Base-by-base conservation (phyloP, 2,113 vertebrate species). In the Anoura caudifer region DNA sequence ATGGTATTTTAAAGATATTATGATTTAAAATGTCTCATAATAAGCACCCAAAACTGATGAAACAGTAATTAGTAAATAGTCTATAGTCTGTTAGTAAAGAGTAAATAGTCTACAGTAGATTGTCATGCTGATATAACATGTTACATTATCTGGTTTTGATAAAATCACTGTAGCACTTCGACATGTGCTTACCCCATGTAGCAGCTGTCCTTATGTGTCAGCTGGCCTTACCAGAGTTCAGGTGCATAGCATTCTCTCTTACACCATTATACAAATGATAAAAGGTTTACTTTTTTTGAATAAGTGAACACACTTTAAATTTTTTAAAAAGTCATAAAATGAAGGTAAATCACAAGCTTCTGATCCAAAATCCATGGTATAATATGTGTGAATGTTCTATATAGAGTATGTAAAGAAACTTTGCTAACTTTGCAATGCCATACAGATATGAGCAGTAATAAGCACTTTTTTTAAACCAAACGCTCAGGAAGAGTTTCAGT, bases 121-220 rank as follows among this genome's bases (percentile, higher is more conserved):
- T 20, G 15, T 31, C 41, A 22, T 56, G 8, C 17, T 70, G 16
- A 13, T 22, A 3, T 8, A 36, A 19, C 12, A 3, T 2, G 14
- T 24, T 75, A 2, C 9, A 1, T n/a, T 36, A 33, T 10, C 43
- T 36, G n/a, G 1, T 28, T 5, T 72, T 41, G 33, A 1, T 88
- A 11, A 43, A 15, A 31, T 28, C 20, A 22, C 14, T 13, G 0
- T 2, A n/a, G 47, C 13, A 20, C 56, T 52, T 2, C 45, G 8
- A 11, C 5, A 0, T 14, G 1, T 2, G 5, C 4, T 36, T 20
- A 50, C 0, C 6, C 33, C 17, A 4, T 7, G 3, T 12, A 36
- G 17, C 31, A 72, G 8, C 31, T 36, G 2, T 11, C 22, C 22
- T 7, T 54, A 28, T 36, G 33, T 3, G 3, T 63, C 19, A 19